A percentile compares a stretch with the other conserved stretches of the same genome.
Conservation (phyloP, 2,888 invertebrate species). For the Caenorhabditis uteleia region DNA sequence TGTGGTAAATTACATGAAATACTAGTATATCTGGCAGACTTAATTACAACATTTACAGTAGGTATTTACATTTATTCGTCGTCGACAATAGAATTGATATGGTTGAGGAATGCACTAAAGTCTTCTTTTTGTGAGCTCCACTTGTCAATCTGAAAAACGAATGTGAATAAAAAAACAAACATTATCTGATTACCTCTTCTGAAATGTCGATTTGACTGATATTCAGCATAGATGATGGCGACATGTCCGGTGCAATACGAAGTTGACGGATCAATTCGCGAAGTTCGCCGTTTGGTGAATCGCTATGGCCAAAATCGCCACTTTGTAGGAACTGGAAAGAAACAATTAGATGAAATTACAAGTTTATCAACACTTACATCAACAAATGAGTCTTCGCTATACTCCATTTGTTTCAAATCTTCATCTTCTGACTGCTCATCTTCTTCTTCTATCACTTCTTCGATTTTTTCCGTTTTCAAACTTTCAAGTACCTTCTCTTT, state of each 20-base stretch:
- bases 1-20: too few relatives aligned
- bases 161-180: conserved; percentile 1
- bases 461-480: conserved; percentile 18
- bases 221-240: conserved; percentile 6
- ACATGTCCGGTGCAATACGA: conserved; percentile 25
- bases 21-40: too few relatives aligned
- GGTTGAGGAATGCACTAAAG: conserved; percentile 19
- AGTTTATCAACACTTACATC: conserved; percentile 33
- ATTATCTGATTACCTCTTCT: conserved; percentile 7
- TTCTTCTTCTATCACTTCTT: conserved; percentile 12
- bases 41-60: too few relatives aligned
- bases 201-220: conserved; percentile 13
- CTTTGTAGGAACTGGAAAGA: too few relatives aligned
- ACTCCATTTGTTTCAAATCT: conserved; percentile 35
- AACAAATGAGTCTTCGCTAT: conserved; percentile 55
- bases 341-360: background rate
- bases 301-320: background rate
- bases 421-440: conserved; percentile 17
- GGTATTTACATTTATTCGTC: too few relatives aligned
- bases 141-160: conserved; percentile 22
- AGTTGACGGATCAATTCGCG: conserved; percentile 26
- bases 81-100: conserved; percentile 29
- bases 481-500: conserved; percentile 19
- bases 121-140: conserved; percentile 11
- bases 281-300: conserved; percentile 4